Base-by-base conservation (phyloP, 2,888 invertebrate species). In the Macropis europaea region DNA sequence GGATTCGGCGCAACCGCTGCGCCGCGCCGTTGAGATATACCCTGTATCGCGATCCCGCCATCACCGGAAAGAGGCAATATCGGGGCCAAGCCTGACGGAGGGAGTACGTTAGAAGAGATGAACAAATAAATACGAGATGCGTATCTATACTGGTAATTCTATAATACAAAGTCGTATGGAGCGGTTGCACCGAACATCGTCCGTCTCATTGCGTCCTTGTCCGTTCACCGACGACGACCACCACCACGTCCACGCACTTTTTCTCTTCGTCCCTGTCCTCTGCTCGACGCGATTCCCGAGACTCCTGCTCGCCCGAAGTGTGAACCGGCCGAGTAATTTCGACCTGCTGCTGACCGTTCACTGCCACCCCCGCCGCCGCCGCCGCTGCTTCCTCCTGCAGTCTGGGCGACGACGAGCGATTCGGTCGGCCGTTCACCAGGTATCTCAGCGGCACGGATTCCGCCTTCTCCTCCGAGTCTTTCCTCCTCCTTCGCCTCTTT, bases 121-220 rank as follows among this genome's bases (percentile, higher is more conserved):
- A 80, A 86, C 86, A 86, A 88, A 88, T 88, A 87, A 84, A 88
- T 87, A 88, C 85, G 86, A n/a, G 40, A 87, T 82, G 85, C 82
- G 83, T 84, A 81, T 57, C 83, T 86, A 86, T 84, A 86, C 83
- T 82, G 82, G 82, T 82, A 83, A 54, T 84, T n/a, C n/a, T 87
- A 87, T 87, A 81, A 85, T 88, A 88, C 87, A 88, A 86, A 81
- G 78, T 85, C 78, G 72, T 73, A 71, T 67, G 52, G 17, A 36
- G 34, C 50, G n/a, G 36, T 43, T 24, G 22, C 38, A 52, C 32
- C 32, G 28, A 66, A 30, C 22, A 38, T 57, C 45, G 45, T 19
- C 40, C 17, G 38, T 57, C 68, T 80, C 72, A 78, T 81, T 81
- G 76, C 66, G 73, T 71, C 56, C 70, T 75, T 59, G 60, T 78